phyloP scores from a whole-genome alignment of 53 echinoderm and acorn worm species.

The Antedon mediterranea region DNA sequence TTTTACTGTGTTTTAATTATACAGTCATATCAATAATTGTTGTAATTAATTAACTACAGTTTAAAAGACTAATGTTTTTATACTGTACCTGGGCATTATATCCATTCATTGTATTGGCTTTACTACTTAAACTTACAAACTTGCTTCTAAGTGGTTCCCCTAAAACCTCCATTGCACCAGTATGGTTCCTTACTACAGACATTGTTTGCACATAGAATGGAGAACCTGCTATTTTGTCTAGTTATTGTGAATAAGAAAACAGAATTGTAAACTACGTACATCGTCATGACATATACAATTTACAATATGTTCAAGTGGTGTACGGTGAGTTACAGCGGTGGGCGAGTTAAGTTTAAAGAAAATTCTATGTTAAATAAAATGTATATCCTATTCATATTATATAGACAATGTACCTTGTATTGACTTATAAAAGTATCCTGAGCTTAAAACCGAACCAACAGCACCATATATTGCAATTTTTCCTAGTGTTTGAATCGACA shows the following conservation, averaged over 20 bases:
- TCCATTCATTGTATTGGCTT: conserved; percentile 34
- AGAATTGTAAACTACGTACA: neutral
- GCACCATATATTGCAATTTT: conserved; percentile 56
- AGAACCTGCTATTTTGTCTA: conserved; percentile 55
- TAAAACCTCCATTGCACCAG: conserved; percentile 38
- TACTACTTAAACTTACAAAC: conserved; percentile 53
- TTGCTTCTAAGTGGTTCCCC: conserved; percentile 68
- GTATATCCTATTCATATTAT: too few species aligned
- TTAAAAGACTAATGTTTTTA: too few species aligned
- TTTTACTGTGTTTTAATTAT: too few species aligned
- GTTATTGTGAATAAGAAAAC: neutral
- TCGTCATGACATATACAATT: too few species aligned
- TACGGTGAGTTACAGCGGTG: too few species aligned
- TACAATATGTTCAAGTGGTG: neutral
- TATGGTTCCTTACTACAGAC: conserved; percentile 37
- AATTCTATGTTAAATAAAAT: neutral
- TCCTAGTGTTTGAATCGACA: conserved; percentile 17
- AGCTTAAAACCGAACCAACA: conserved; percentile 30
- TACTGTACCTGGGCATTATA: conserved; percentile 39
- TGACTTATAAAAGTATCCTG: conserved; percentile 57
- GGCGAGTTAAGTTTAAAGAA: too few species aligned
- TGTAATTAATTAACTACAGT: too few species aligned
- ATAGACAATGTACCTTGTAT: conserved; percentile 50
- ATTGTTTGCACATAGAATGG: conserved; percentile 55
- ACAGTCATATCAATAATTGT: too few species aligned